Conservation (phyloP, 2,797 vertebrate species). For the Hippocampus kuda region DNA sequence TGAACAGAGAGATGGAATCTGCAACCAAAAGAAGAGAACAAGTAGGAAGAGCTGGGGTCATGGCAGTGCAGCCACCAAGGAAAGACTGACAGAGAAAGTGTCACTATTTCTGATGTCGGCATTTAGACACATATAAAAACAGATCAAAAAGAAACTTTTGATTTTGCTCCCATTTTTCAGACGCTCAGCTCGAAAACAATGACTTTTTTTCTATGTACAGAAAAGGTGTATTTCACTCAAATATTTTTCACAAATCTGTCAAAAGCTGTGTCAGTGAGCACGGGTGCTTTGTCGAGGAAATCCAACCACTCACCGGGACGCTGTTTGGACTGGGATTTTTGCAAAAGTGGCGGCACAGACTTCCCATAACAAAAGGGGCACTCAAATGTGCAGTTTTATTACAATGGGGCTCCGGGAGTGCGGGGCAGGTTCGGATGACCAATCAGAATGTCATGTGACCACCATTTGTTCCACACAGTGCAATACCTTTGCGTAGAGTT, state of each 20-base stretch:
- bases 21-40: slow-evolving; percentile 31
- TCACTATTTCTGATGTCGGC: not conserved
- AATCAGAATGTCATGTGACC: not conserved
- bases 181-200: not conserved
- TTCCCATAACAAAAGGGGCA: not conserved
- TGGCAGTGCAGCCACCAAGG: slow-evolving; percentile 39
- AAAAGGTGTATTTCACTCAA: not conserved
- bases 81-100: slow-evolving; percentile 11
- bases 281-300: not conserved
- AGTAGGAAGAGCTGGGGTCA: slow-evolving; percentile 36
- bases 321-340: not conserved
- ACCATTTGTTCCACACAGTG: not conserved
- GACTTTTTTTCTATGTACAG: not conserved
- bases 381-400: not conserved
- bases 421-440: not conserved
- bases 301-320: not conserved
- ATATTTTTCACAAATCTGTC: not conserved
- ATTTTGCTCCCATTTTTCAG: not conserved
- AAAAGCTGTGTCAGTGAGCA: not conserved
- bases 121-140: not conserved
- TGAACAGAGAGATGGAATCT: slow-evolving; percentile 42
- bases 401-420: not conserved
- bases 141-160: not conserved
- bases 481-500: not conserved
- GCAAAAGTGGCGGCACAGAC: not conserved